Conservation (phyloP, 2,113 vertebrate genomes). For the Chlorocebus sabaeus region DNA sequence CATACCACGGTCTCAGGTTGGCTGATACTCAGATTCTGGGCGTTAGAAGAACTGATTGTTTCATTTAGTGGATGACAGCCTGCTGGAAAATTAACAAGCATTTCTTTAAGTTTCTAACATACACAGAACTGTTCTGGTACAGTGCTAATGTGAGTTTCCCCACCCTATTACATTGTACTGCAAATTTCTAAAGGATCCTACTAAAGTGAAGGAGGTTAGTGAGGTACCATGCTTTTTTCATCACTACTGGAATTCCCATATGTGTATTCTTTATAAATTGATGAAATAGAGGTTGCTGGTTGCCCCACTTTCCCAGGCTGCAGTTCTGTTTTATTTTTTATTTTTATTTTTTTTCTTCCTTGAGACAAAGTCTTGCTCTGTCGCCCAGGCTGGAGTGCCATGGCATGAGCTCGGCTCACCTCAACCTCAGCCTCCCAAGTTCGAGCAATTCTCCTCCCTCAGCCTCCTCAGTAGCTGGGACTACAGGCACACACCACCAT, state of each 20-base stretch:
- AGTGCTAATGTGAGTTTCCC: background rate
- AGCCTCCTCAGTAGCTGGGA: too few species aligned
- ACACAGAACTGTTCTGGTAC: rapidly evolving
- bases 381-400: too few species aligned
- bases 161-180: too few species aligned
- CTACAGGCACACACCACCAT: too few species aligned
- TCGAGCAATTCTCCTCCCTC: too few species aligned
- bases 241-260: background rate
- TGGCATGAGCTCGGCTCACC: too few species aligned
- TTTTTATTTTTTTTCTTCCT: too few species aligned
- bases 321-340: too few species aligned
- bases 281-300: background rate
- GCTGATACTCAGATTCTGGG: background rate
- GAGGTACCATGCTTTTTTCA: background rate
- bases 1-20: background rate
- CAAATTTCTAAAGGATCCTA: background rate
- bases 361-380: too few species aligned
- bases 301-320: rapidly evolving
- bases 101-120: too few species aligned
- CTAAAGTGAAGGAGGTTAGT: rapidly evolving
- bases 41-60: background rate
- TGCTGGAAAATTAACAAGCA: background rate
- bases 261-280: background rate
- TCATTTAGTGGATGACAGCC: background rate
- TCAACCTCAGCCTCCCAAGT: too few species aligned